Evolutionary conservation across 2,888 invertebrate genomes (phyloP).

Genomic region (Dysmachus trigonus): DNA sequence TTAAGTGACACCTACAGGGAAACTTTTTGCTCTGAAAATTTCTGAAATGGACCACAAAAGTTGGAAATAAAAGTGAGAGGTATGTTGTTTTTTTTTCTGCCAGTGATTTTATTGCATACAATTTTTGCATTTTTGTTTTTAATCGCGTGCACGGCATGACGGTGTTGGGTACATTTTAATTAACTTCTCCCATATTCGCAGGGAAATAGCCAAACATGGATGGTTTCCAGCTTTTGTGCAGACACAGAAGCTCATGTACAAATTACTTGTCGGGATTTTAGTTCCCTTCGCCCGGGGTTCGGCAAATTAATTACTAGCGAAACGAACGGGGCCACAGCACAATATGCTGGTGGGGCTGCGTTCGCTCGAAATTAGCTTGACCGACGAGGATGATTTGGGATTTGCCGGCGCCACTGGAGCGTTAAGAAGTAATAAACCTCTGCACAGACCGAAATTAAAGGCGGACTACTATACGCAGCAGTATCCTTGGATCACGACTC

Average conservation of each 20-base stretch:
- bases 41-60: constrained; percentile 23
- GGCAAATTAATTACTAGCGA: constrained; percentile 20
- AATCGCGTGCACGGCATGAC: background rate
- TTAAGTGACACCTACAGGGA: background rate
- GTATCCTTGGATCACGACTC: background rate
- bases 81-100: too few species aligned
- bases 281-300: background rate
- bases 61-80: background rate
- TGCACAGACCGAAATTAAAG: background rate
- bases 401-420: background rate
- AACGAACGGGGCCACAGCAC: background rate
- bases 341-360: background rate
- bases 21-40: background rate
- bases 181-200: constrained; percentile 23
- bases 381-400: background rate
- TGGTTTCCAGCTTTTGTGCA: constrained; percentile 10
- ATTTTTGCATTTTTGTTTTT: background rate
- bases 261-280: background rate
- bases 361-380: background rate
- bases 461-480: too few species aligned
- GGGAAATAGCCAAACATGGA: background rate
- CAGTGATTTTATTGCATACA: background rate
- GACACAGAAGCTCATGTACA: background rate
- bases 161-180: constrained; percentile 13
- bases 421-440: constrained; percentile 11